Conservation (phyloP, 2,113 vertebrate genomes). For the Chloropsis hardwickii region DNA sequence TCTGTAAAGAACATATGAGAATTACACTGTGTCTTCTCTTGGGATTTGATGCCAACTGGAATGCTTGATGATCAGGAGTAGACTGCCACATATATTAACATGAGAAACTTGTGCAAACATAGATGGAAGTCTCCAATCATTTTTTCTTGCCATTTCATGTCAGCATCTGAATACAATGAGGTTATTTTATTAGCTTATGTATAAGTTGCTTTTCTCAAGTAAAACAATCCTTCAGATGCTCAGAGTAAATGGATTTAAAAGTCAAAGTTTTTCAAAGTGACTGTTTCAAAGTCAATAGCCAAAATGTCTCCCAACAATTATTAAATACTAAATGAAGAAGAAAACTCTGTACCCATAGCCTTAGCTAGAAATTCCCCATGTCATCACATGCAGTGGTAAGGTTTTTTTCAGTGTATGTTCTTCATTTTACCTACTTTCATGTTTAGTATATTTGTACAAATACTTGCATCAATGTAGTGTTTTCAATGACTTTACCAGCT, state of each 20-base stretch:
- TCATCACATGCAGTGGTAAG: neutral
- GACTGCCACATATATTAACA: neutral
- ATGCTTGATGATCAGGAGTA: neutral
- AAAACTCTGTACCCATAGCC: neutral
- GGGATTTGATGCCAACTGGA: neutral
- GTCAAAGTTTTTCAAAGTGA: neutral
- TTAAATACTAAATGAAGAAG: neutral
- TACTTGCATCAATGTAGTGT: neutral
- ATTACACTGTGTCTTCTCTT: neutral
- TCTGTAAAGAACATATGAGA: neutral
- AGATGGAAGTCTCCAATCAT: neutral
- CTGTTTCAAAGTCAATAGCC: neutral
- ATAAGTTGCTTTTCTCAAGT: neutral
- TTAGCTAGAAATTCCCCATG: neutral
- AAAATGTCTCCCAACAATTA: neutral
- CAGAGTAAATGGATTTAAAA: neutral
- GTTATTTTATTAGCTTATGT: neutral
- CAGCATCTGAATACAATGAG: neutral
- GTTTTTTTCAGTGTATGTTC: rapidly evolving
- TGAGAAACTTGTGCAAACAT: neutral
- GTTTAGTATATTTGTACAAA: neutral
- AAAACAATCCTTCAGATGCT: neutral
- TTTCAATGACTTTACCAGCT: neutral
- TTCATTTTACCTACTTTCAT: neutral
- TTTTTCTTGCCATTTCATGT: neutral